Base-by-base conservation (phyloP, 2,888 invertebrate species). In the Tetropium fuscum region DNA sequence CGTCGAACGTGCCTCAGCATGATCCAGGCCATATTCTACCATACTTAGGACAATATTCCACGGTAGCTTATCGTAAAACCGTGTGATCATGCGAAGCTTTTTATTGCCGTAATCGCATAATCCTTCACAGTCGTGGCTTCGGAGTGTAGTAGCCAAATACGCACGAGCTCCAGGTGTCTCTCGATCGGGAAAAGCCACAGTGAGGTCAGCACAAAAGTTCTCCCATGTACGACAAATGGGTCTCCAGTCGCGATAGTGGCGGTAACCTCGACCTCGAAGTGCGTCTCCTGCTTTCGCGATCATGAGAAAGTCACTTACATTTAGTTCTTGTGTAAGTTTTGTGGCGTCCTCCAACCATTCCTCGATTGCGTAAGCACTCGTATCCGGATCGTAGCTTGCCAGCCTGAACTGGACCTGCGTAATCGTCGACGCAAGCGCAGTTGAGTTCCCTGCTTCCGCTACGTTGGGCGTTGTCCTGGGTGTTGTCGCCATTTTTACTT, bases 141-240 rank as follows among this genome's bases (percentile, higher is more conserved):
- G 13, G 11, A 58, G 15, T 8, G 41, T 53, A 8, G 54, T 48
- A n/a, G 70, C 70, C 8, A 13, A 47, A 47, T 49, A 63, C 8
- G 70, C 66, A 6, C 68, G 56, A 0, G 63, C 59, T n/a, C 68
- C 68, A 4, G 68, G 66, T 2, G 68, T 69, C 41, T 70, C 66
- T 11, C 55, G 57, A 32, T 64, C 64, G 2, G 66, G 68, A 60
- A 67, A 68, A 6, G 67, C 69, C 11, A 66, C 44, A 15, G 48
- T 61, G 1, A 67, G 45, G 40, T 70, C 68, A 13, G 48, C 41
- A 19, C 60, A 54, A 60, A 70, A 70, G 1, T 64, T 38, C 1
- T 56, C 60, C 66, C 68, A 67, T 5, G 61, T 67, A 36, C 66
- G 53, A 20, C 11, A 41, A 34, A 64, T 13, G 11, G 69, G 68